Percentiles rank a stretch among this genome's conserved stretches.
These are phyloP conservation scores for Periplaneta americana DNA, from an alignment of 1,140 invertebrate genomes.

Conservation along the genomic window DNA sequence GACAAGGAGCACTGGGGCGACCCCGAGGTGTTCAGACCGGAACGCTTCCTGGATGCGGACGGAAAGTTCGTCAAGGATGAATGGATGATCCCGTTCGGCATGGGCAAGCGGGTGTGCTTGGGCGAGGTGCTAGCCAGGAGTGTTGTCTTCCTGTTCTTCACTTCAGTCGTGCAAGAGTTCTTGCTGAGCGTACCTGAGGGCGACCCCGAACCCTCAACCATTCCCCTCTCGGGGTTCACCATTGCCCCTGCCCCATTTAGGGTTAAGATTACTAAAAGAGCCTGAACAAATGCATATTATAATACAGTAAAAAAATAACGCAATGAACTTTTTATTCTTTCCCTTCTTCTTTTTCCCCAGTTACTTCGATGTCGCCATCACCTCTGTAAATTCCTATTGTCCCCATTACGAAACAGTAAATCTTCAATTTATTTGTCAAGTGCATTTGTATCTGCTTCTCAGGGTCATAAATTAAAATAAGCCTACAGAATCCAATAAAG, in stretches of 20 bases:
- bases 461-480: too few relatives aligned
- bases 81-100: conserved; percentile 34
- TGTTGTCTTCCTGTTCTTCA: conserved; percentile 48
- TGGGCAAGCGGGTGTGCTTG: conserved; percentile 51
- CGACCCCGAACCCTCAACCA: conserved; percentile 31
- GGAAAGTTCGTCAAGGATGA: conserved; percentile 42
- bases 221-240: conserved; percentile 44
- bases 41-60: conserved; percentile 46
- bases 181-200: conserved; percentile 34
- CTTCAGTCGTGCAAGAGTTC: conserved; percentile 46
- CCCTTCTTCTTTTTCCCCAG: too few relatives aligned
- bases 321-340: too few relatives aligned
- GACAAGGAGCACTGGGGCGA: conserved; percentile 61
- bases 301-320: too few relatives aligned
- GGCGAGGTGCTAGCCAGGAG: conserved; percentile 52
- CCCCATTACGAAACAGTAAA: too few relatives aligned
- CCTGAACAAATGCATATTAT: too few relatives aligned
- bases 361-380: too few relatives aligned
- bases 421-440: too few relatives aligned
- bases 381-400: too few relatives aligned
- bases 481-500: too few relatives aligned
- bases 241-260: conserved; percentile 43
- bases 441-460: too few relatives aligned
- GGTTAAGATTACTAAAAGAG: too few relatives aligned
- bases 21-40: conserved; percentile 52